Conservation (phyloP, 1,140 invertebrate genomes). For the Cyclina sinensis region DNA sequence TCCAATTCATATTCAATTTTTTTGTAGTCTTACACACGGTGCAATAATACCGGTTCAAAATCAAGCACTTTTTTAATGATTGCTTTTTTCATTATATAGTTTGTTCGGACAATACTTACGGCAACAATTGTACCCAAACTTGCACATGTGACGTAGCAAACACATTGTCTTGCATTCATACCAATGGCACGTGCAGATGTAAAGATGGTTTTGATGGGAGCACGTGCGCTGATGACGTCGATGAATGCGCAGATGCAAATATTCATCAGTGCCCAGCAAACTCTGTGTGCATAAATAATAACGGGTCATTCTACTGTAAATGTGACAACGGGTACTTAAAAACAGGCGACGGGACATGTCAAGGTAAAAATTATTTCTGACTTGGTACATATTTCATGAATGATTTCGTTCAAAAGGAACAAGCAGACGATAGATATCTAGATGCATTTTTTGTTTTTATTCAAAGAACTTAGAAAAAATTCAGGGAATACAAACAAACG, state of each 20-base stretch:
- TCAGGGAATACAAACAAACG: no score
- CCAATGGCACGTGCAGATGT: not conserved
- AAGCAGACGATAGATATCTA: no score
- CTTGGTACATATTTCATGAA: no score
- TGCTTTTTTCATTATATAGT: no score
- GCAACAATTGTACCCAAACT: constrained; percentile 18
- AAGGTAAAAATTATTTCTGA: not conserved
- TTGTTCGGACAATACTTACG: not conserved
- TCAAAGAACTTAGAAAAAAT: no score
- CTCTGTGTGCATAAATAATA: constrained; percentile 65
- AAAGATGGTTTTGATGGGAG: not conserved
- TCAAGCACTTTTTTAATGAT: no score
- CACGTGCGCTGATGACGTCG: constrained; percentile 10
- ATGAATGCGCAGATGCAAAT: constrained; percentile 60
- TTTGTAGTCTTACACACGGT: no score
- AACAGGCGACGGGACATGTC: constrained; percentile 8
- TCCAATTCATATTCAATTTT: no score
- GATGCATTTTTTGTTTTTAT: no score
- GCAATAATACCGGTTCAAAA: no score
- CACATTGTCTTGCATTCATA: not conserved
- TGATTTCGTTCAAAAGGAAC: no score
- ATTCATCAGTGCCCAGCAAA: constrained; percentile 36
- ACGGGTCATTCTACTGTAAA: constrained; percentile 68
- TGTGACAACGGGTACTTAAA: constrained; percentile 60
- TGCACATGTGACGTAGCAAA: not conserved